Base-by-base conservation (phyloP, 2,113 vertebrate species). In the Poicephalus meyeri region DNA sequence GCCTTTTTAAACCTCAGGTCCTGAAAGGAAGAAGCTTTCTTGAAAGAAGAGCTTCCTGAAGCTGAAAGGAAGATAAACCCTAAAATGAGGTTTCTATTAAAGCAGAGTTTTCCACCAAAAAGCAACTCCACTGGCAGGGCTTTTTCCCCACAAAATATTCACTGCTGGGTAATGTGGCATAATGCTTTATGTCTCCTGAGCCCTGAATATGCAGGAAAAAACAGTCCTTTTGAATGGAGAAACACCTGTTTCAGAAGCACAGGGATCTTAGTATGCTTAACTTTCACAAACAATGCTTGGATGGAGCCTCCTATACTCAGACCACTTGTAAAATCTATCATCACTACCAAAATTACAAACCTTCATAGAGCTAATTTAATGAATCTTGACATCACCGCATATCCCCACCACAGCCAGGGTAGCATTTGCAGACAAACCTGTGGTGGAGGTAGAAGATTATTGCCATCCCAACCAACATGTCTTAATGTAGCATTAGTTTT, bases 261-360 rank as follows among this genome's bases (percentile, higher is more conserved):
- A 2, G 24, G 17, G 15, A 50, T 23, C 49, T 52, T 37, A 56
- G 23, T 17, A 50, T 26, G 39, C 46, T 49, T 19, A 12, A 17
- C 70, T 80, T 84, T 86, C 17, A 29, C 11, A 41, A 74, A 53
- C 0, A 0, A 56, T 24, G 17, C 50, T 79, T 1, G 8, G 55
- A 42, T 71, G 31, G 29, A 88, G 28, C n/a, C 6, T 44, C 42
- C 24, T 63, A 65, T 42, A 50, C 26, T 11, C 28, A 37, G 4
- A 70, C 46, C 28, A 33, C 13, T 35, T 58, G 8, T 55, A 39
- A 78, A 84, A 73, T 53, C 35, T 23, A 16, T 35, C 60, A 69
- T 46, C 13, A 23, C 29, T 42, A 41, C 17, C 1, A 6, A 74
- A 80, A 53, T 33, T 7, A 35, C 23, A 73, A 84, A 42, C 5